Percentiles rank a stretch among this genome's conserved stretches.
These are phyloP conservation scores for Sylvicapra grimmia DNA, from an alignment of 2,113 vertebrate species.

Conservation along the genomic window DNA sequence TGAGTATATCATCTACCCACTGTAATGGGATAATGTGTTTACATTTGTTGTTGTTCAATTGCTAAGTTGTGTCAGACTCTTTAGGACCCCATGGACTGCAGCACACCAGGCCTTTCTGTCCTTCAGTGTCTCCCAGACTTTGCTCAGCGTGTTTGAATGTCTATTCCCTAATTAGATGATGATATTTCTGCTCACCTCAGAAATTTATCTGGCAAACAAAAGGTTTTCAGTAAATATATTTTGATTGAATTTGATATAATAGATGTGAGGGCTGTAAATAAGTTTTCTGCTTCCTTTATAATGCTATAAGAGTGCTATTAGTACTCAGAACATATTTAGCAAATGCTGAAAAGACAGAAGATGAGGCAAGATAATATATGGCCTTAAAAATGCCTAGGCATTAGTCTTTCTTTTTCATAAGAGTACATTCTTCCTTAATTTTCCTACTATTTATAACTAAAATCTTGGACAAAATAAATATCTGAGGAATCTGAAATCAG, in stretches of 20 bases:
- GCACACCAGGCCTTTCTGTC: not conserved
- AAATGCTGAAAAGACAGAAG: not conserved
- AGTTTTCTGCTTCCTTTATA: not conserved
- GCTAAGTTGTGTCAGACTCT: not conserved
- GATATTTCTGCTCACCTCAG: not conserved
- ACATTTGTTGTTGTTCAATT: not conserved
- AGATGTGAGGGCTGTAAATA: not conserved
- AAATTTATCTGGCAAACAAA: not conserved
- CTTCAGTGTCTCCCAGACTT: not conserved
- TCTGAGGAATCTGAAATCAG: not conserved
- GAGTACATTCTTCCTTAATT: not conserved
- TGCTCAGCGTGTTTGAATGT: not conserved
- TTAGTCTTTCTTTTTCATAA: not conserved
- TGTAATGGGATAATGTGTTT: not conserved
- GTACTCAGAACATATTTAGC: not conserved
- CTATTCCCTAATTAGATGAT: not conserved
- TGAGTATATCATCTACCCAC: not conserved
- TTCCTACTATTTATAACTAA: not conserved
- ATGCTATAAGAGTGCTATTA: not conserved
- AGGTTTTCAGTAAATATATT: not conserved
- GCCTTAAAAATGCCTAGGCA: not conserved
- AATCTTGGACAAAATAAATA: not conserved
- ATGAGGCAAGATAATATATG: not conserved
- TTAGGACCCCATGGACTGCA: not conserved
- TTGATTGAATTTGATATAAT: not conserved